Conservation (phyloP, 2,797 vertebrate genomes). For the Spinus pinus region DNA sequence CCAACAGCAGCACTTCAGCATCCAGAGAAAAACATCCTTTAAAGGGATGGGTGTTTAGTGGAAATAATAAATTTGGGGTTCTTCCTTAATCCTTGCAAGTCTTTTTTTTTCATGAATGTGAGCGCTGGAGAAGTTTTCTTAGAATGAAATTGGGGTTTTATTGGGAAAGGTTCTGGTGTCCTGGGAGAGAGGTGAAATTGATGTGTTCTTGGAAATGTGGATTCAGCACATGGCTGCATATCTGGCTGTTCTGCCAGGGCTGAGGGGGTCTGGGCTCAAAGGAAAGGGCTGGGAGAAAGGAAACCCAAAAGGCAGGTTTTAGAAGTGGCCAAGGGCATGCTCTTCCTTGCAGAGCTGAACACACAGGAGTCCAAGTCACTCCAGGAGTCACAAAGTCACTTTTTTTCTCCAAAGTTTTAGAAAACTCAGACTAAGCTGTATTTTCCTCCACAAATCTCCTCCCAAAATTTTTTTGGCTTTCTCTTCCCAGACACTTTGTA, state of each 20-base stretch:
- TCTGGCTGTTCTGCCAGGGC: not conserved
- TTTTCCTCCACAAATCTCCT: not conserved
- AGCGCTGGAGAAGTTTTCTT: not conserved
- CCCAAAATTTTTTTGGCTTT: not conserved
- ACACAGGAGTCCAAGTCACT: not conserved
- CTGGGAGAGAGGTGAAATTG: not conserved
- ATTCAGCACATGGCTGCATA: not conserved
- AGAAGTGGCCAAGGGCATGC: fast-evolving
- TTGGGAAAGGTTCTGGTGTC: not conserved
- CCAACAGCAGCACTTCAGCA: fast-evolving
- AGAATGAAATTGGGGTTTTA: not conserved
- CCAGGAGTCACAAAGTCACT: not conserved
- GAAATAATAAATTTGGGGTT: not conserved
- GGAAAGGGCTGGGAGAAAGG: not conserved
- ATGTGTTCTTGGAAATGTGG: fast-evolving
- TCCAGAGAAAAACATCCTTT: not conserved
- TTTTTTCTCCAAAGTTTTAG: not conserved
- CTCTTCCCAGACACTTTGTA: not conserved
- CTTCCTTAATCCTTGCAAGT: not conserved
- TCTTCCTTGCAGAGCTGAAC: not conserved
- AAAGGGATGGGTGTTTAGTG: not conserved
- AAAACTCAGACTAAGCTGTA: not conserved
- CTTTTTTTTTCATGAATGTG: not conserved
- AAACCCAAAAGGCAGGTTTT: not conserved
- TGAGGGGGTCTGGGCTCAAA: not conserved